Evolutionary conservation across 2,113 vertebrate genomes (phyloP).

Genomic region (Leucoraja erinaceus): DNA sequence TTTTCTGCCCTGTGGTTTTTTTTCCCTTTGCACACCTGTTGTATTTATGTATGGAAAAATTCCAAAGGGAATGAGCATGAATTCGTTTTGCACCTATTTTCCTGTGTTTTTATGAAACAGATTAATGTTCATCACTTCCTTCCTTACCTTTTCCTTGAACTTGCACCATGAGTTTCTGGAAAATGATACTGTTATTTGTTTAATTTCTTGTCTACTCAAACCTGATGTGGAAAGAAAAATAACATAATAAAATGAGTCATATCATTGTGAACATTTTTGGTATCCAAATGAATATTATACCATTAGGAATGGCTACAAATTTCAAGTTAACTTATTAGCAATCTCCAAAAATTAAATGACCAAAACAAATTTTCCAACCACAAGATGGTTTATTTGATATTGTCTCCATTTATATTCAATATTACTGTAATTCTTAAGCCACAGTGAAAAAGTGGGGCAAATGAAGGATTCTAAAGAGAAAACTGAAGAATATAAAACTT

Average conservation of each 20-base stretch:
- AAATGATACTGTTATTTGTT: background rate
- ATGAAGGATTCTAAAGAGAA: background rate
- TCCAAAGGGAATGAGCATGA: no score
- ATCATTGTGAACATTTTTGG: background rate
- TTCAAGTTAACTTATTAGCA: background rate
- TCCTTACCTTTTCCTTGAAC: constrained; percentile 9
- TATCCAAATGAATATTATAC: background rate
- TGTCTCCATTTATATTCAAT: background rate
- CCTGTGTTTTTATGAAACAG: background rate
- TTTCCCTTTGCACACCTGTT: no score
- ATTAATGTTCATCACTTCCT: constrained; percentile 17
- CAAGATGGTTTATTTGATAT: background rate
- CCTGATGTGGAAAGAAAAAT: background rate
- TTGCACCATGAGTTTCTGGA: background rate
- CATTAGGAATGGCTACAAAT: background rate
- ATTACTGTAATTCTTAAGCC: background rate
- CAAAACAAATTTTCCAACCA: background rate
- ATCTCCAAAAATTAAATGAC: background rate
- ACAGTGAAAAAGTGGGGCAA: background rate
- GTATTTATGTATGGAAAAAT: no score
- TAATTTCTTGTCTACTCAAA: background rate
- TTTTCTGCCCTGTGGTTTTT: no score
- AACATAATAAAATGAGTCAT: background rate
- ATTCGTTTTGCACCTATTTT: no score
- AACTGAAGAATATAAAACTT: background rate